Base-by-base conservation (phyloP, 2,797 vertebrate genomes). In the Epinephelus awoara region DNA sequence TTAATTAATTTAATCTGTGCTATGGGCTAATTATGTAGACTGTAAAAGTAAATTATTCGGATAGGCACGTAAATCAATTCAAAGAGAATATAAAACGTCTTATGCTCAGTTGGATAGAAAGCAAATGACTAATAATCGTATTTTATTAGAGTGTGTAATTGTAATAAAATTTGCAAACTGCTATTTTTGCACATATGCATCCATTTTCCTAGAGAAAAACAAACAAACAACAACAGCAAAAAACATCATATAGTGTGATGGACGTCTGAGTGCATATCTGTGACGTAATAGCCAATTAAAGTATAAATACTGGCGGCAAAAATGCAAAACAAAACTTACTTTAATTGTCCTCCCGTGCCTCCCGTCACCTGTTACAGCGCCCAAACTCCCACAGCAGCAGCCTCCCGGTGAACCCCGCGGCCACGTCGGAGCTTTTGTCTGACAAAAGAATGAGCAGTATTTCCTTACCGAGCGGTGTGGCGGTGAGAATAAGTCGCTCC, bases 351-450 rank as follows among this genome's bases (percentile, higher is more conserved):
- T 74, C 46, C 72, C 38, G 47, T 58, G 70, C 29, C 34, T 34
- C 34, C 77, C 57, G 19, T 91, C 91, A 93, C 91, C 92, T 94
- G 94, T 94, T 85, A 81, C 75, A 70, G 77, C 67, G 18, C 65
- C 69, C 34, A 4, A 59, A 38, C 12, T 63, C 29, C 66, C 42
- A 12, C 19, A 58, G 68, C 0, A 13, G 29, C n/a, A 73, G 29
- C 23, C 46, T 27, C 27, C 7, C 2, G 6, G 67, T 55, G 64
- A 14, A 40, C 9, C 46, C 68, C 15, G 44, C 34, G 42, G 23
- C 51, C 29, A 70, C 27, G 25, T 46, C 19, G 3, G 0, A 42
- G 15, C 42, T 27, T 10, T 47, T 23, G 25, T 34, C 54, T 38
- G 18, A 42, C 52, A 19, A 77, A 77, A 55, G 0, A 57, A 59